A percentile compares a stretch with the other conserved stretches of the same genome.
These are phyloP conservation scores for Cryptotis parvus DNA, from an alignment of 2,113 vertebrate genomes.

Conservation along the genomic window DNA sequence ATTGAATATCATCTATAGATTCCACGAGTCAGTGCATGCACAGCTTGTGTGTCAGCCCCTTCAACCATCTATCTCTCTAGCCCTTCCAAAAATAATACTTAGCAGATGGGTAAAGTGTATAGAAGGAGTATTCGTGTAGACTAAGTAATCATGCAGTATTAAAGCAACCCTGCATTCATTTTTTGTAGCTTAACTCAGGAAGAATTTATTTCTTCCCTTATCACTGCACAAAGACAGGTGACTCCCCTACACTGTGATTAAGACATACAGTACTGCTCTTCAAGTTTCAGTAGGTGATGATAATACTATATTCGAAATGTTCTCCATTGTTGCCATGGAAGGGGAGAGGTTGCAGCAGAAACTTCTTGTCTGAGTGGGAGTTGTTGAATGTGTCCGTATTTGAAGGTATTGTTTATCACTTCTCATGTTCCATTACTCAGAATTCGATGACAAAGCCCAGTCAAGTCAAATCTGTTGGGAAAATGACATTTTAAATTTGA, in stretches of 20 bases:
- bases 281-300: neutral
- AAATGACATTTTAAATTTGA: neutral
- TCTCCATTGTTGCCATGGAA: neutral
- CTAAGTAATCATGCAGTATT: neutral
- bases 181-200: neutral
- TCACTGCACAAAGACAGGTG: neutral
- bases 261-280: neutral
- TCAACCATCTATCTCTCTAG: too few relatives aligned
- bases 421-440: neutral
- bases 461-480: neutral
- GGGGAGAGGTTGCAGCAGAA: neutral
- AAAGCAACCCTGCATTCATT: neutral
- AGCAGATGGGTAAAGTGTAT: neutral
- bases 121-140: neutral
- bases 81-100: slow-evolving; percentile 31
- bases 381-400: neutral
- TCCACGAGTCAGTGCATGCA: too few relatives aligned
- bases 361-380: neutral
- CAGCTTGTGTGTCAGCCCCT: too few relatives aligned
- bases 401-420: neutral
- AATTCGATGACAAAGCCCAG: neutral
- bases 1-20: too few relatives aligned
- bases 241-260: neutral
- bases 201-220: neutral
- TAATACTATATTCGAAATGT: neutral